Conservation (phyloP, 2,113 vertebrate species). For the Leptosomus discolor region DNA sequence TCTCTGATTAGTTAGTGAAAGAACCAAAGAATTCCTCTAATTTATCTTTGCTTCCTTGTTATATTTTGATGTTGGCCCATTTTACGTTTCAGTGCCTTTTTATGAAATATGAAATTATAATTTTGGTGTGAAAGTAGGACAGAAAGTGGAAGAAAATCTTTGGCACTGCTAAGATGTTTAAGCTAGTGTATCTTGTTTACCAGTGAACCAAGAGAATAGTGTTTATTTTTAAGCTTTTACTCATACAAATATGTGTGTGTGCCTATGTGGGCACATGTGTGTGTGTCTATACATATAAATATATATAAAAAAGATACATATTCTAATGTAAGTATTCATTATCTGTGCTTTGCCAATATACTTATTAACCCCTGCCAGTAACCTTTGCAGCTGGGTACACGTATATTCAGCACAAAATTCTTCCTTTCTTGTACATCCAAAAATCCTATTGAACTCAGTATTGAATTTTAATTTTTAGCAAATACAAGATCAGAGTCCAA, state of each 20-base stretch:
- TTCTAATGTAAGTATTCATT: conserved; percentile 14
- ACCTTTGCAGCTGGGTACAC: conserved; percentile 13
- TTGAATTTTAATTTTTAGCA: conserved; percentile 17
- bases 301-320: neutral
- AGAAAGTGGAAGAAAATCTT: conserved; percentile 51
- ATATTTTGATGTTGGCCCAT: conserved; percentile 78
- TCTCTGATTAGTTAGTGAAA: conserved; percentile 82
- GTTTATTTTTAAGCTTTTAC: neutral
- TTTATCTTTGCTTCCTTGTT: conserved; percentile 77
- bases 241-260: neutral
- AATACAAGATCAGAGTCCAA: neutral
- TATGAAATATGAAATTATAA: conserved; percentile 76
- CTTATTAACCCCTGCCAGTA: conserved; percentile 29
- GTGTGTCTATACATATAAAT: neutral
- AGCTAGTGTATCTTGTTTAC: conserved; percentile 55
- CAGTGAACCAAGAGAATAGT: neutral
- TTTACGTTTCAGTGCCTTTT: conserved; percentile 74
- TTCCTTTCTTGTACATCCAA: neutral
- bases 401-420: neutral
- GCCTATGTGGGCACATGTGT: neutral
- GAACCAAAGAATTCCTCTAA: conserved; percentile 81
- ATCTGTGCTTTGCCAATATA: neutral
- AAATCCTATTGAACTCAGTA: neutral
- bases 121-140: conserved; percentile 68
- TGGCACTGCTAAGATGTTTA: conserved; percentile 18